A percentile compares a stretch with the other conserved stretches of the same genome.
phyloP scores from a whole-genome alignment of 1,140 invertebrate species.

The Oedothorax gibbosus region DNA sequence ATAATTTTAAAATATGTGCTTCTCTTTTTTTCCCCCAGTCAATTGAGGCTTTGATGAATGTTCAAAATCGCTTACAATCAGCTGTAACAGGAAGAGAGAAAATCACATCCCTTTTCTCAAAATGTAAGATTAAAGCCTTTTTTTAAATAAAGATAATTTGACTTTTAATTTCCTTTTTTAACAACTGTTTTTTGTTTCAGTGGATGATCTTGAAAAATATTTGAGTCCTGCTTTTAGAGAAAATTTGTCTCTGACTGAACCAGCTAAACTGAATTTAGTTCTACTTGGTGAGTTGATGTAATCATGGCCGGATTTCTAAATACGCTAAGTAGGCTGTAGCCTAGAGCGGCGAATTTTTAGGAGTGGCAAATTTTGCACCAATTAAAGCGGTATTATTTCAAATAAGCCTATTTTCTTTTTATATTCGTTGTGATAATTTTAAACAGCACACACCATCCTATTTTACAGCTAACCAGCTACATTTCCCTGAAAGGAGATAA shows the following conservation, averaged over 20 bases:
- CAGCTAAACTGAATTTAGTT: conserved; percentile 53
- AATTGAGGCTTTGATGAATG: conserved; percentile 40
- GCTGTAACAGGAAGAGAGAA: conserved; percentile 56
- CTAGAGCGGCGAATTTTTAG: too few relatives aligned
- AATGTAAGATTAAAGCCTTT: conserved; percentile 31
- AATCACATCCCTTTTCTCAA: conserved; percentile 45
- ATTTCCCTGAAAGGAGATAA: too few relatives aligned
- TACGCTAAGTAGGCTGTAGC: too few relatives aligned
- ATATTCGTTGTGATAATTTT: too few relatives aligned
- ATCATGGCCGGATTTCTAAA: too few relatives aligned
- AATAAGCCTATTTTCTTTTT: too few relatives aligned
- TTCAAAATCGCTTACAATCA: conserved; percentile 49
- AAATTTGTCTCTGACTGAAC: conserved; percentile 38
- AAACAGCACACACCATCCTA: too few relatives aligned
- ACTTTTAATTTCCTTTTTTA: neutral
- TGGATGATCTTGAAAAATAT: conserved; percentile 58
- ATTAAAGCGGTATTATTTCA: too few relatives aligned
- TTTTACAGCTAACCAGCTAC: too few relatives aligned
- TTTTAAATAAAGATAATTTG: neutral
- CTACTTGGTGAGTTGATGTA: conserved; percentile 36
- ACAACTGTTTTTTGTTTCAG: conserved; percentile 15
- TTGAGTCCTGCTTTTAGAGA: conserved; percentile 41
- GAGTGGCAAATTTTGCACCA: too few relatives aligned
- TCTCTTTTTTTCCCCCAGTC: conserved; percentile 10
- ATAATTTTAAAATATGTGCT: neutral